Base-by-base conservation (phyloP, 2,113 vertebrate species). In the Dromas ardeola region DNA sequence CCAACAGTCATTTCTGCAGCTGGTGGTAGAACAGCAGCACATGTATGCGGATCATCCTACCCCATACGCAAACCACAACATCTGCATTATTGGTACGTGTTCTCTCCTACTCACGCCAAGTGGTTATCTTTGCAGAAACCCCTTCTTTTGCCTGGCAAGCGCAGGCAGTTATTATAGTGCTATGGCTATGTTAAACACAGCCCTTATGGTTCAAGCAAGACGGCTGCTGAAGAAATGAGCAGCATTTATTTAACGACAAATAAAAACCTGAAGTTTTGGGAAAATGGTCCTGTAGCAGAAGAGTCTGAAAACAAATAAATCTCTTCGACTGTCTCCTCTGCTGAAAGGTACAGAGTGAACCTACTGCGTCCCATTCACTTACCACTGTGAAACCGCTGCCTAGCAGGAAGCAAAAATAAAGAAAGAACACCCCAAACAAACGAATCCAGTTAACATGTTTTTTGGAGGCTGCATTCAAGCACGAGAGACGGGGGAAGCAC, bases 1-100 rank as follows among this genome's bases (percentile, higher is more conserved):
- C 30, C 67, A 90, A 26, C 58, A 81, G 81, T 13, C 66, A n/a
- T 25, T 79, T 59, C 78, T 82, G 70, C 81, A 95, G 93, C 86
- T 78, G 83, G 42, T 81, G 25, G 59, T 3, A 30, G 79, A 34
- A 45, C 22, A 80, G 32, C 22, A 83, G 47, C 88, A 79, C 1
- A 0, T 32, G 58, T 12, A 22, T 3, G 36, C 16, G 9, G 62
- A 40, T 77, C 58, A 42, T 19, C 70, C 52, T 25, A 20, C 23
- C 85, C 49, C 71, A 34, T 7, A 40, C 45, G 82, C 79, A 88
- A 89, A 45, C 88, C 43, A 66, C 88, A 65, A 30, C 49, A 40
- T 38, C 45, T 45, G 74, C 61, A 16, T 52, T 76, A 85, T 0
- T 66, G 88, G 62, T 55, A 9, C 27, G 13, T 20, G 23, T 27